A percentile compares a stretch with the other conserved stretches of the same genome.
phyloP scores from a whole-genome alignment of 1,140 invertebrate genomes.

The Probaryconus sp. region DNA sequence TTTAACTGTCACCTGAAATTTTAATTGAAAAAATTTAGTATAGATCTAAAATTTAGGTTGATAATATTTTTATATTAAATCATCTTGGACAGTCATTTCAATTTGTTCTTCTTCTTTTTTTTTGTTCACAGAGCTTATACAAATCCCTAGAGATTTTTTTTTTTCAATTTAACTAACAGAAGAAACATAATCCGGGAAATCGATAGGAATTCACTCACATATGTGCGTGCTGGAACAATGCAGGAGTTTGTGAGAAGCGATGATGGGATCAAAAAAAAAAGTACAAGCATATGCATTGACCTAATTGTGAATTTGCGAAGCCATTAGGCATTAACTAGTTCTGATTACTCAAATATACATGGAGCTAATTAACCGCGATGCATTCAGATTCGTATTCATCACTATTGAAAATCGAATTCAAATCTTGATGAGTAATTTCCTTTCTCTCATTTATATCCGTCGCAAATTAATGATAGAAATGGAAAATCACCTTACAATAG shows the following conservation, averaged over 20 bases:
- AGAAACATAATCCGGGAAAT: too few species aligned
- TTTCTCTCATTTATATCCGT: conserved; percentile 25
- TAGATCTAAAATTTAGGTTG: too few species aligned
- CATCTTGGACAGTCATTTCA: too few species aligned
- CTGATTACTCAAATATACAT: conserved; percentile 69
- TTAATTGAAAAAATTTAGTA: conserved; percentile 5
- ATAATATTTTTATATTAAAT: too few species aligned
- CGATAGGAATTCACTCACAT: too few species aligned
- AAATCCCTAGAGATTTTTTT: too few species aligned
- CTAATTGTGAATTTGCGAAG: conserved; percentile 65
- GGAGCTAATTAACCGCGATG: conserved; percentile 71
- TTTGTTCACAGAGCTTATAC: too few species aligned
- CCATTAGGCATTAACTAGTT: conserved; percentile 65
- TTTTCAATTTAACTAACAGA: too few species aligned
- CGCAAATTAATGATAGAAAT: conserved; percentile 31
- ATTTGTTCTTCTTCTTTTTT: too few species aligned
- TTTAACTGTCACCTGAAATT: conserved; percentile 79
- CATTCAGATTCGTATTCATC: conserved; percentile 58
- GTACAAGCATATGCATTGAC: conserved; percentile 57
- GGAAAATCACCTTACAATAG: conserved; percentile 12
- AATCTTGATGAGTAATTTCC: conserved; percentile 55
- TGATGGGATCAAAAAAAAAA: conserved; percentile 55
- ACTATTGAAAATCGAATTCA: conserved; percentile 66
- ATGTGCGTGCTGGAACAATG: too few species aligned
- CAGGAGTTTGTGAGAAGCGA: too few species aligned